Evolutionary conservation across 1,140 invertebrate genomes (phyloP).

Genomic region (Teleogryllus occipitalis): DNA sequence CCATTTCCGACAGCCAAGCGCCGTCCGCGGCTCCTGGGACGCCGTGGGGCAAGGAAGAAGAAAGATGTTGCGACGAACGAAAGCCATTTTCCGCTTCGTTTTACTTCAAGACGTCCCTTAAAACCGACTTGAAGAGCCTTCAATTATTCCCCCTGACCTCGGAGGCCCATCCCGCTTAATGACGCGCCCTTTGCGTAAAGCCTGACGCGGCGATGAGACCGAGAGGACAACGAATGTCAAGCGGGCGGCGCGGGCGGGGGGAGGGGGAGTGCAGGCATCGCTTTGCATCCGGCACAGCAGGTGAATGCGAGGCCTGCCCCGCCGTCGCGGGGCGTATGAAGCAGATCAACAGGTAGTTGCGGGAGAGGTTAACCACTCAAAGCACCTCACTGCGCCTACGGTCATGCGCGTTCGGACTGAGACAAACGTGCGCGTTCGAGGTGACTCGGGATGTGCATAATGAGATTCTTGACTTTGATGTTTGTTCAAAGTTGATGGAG

Average conservation of each 20-base stretch:
- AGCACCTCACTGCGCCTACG: too few species aligned
- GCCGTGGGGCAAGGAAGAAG: background rate
- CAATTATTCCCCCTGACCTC: background rate
- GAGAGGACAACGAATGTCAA: background rate
- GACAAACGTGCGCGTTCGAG: too few species aligned
- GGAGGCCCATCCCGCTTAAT: background rate
- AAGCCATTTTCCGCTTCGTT: conserved; percentile 1
- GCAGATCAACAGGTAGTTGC: too few species aligned
- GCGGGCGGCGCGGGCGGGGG: too few species aligned
- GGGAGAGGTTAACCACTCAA: too few species aligned
- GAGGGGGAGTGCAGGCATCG: background rate
- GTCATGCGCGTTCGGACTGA: too few species aligned
- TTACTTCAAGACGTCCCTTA: background rate
- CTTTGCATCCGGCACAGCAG: background rate
- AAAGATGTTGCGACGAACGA: background rate
- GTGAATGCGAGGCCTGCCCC: too few species aligned
- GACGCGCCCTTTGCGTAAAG: background rate
- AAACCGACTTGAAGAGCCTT: background rate
- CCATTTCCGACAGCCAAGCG: background rate
- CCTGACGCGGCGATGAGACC: background rate
- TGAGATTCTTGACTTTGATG: too few species aligned
- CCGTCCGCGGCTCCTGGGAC: too few species aligned
- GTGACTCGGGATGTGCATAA: too few species aligned
- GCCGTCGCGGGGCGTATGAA: too few species aligned
- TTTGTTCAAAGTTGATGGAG: too few species aligned